A percentile compares a stretch with the other conserved stretches of the same genome.
Evolutionary conservation across 2,113 vertebrate species (phyloP).

Genomic region (Genyomyrus donnyi): DNA sequence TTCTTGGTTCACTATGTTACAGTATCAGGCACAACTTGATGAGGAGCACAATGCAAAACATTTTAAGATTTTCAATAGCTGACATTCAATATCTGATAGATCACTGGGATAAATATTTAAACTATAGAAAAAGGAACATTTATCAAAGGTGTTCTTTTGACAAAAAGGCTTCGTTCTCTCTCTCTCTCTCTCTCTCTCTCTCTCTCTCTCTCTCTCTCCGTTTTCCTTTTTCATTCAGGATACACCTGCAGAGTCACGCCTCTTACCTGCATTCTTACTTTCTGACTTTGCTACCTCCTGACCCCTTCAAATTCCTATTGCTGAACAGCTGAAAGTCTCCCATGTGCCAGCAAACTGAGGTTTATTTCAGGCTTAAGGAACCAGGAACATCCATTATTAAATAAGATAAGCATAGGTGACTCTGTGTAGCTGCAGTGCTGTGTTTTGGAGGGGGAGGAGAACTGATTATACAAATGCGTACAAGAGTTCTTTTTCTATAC

Average conservation of each 20-base stretch:
- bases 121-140: not conserved
- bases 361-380: not conserved
- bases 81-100: not conserved
- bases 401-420: not conserved
- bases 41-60: not conserved
- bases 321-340: not conserved
- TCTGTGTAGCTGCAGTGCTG: not conserved
- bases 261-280: not conserved
- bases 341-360: not conserved
- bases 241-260: not conserved
- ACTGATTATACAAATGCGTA: not conserved
- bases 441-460: not conserved
- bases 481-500: not conserved
- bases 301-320: not conserved
- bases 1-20: not conserved
- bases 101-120: not conserved
- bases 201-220: not conserved
- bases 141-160: not conserved
- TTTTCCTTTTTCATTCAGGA: not conserved
- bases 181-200: not conserved
- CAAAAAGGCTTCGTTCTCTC: not conserved
- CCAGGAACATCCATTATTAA: not conserved
- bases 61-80: not conserved
- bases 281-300: not conserved
- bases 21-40: not conserved